Base-by-base conservation (phyloP, 2,888 invertebrate species). In the Polydrusus tereticollis region DNA sequence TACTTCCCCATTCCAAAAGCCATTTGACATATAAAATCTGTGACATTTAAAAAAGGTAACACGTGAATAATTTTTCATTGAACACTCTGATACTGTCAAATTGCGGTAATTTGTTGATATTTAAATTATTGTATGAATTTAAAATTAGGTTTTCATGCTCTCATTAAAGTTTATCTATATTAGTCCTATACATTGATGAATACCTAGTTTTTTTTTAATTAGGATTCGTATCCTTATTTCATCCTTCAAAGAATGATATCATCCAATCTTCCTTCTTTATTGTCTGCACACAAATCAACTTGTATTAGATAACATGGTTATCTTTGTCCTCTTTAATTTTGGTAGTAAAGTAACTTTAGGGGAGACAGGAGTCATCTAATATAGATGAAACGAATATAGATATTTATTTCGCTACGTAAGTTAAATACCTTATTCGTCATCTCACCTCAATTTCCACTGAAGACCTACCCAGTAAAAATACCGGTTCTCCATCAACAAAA, bases 141-240 rank as follows among this genome's bases (percentile, higher is more conserved):
- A 16, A 67, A 58, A 58, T 58, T 66, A 14, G 18, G 16, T 50
- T 55, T 67, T 29, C 18, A 47, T 12, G 36, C 6, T n/a, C 29
- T 41, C 26, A 14, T 16, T 62, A 62, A 69, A 62, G 69, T 62
- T 55, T 62, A 55, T 43, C 26, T 43, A 62, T 55, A 60, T 69
- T 62, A 69, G 60, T 55, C 20, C 16, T 36, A 12, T 62, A 50
- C 23, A 43, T 23, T 14, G 14, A 59, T 50, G 23, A 23, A 60
- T 60, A 26, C 47, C 8, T 23, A 10, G 18, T 59, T 67, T 58
- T 68, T 52, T 60, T 18, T 26, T 36, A n/a, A 38, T 60, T 50
- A 52, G 23, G 62, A 23, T 33, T 29, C 29, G 18, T 52, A 69
- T 50, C 67, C 50, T 67, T 41, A 52, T 55, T 21, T 10, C 10